Percentiles rank a stretch among this genome's conserved stretches.
Conservation (phyloP, 2,797 vertebrate genomes). For the Falco peregrinus region DNA sequence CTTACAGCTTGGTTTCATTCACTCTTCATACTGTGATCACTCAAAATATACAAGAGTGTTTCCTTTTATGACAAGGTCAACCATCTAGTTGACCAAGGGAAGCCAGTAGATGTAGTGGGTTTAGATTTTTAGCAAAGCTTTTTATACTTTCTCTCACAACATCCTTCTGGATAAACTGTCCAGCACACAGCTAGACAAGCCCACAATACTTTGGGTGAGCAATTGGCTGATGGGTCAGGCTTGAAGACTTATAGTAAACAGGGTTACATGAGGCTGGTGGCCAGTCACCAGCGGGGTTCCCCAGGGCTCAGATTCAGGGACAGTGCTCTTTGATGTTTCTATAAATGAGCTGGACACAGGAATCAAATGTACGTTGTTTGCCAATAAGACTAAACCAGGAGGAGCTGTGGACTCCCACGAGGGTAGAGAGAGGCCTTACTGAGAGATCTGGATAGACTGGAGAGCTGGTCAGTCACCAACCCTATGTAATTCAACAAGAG, state of each 20-base stretch:
- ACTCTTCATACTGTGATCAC: accelerated
- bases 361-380: background rate
- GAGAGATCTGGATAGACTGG: background rate
- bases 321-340: background rate
- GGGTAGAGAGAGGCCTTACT: background rate
- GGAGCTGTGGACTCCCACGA: accelerated
- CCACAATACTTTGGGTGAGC: too few relatives aligned
- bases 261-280: too few relatives aligned
- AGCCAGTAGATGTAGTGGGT: background rate
- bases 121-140: too few relatives aligned
- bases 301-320: background rate
- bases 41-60: background rate
- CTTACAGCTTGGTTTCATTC: background rate
- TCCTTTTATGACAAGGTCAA: background rate
- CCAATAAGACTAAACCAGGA: background rate
- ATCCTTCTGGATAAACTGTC: too few relatives aligned
- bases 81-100: background rate
- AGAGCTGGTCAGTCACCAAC: background rate
- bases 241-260: too few relatives aligned
- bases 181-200: too few relatives aligned
- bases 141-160: too few relatives aligned
- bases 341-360: background rate
- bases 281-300: background rate
- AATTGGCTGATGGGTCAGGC: too few relatives aligned
- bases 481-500: background rate